phyloP scores from a whole-genome alignment of 2,888 invertebrate genomes.

The Dynastes hyllus region DNA sequence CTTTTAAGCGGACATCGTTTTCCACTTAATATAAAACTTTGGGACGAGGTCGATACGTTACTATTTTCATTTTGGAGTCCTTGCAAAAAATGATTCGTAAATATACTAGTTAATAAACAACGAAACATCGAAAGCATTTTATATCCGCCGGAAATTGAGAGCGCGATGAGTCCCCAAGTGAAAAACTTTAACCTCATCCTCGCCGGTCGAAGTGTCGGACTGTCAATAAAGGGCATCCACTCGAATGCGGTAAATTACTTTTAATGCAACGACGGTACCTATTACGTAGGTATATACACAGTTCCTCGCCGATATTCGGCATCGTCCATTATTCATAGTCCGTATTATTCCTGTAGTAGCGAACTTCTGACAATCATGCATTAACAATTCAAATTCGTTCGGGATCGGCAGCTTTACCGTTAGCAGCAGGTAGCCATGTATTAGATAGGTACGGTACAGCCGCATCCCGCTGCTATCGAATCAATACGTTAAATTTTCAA shows the following conservation, averaged over 20 bases:
- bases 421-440: background rate
- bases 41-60: no score
- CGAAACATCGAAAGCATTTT: no score
- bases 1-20: no score
- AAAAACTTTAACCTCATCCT: background rate
- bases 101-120: no score
- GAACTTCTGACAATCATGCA: constrained; percentile 44
- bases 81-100: no score
- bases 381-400: constrained; percentile 46
- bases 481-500: constrained; percentile 41
- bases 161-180: no score
- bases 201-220: background rate
- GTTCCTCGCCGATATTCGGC: background rate
- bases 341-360: constrained; percentile 37
- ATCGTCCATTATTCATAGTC: constrained; percentile 41
- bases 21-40: no score
- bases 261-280: constrained; percentile 19
- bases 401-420: constrained; percentile 31
- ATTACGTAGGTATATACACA: background rate
- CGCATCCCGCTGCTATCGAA: background rate
- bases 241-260: constrained; percentile 21
- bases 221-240: constrained; percentile 5
- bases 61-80: no score
- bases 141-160: no score
- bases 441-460: background rate